Base-by-base conservation (phyloP, 2,888 invertebrate species). In the Xestoiulus laeticollis region DNA sequence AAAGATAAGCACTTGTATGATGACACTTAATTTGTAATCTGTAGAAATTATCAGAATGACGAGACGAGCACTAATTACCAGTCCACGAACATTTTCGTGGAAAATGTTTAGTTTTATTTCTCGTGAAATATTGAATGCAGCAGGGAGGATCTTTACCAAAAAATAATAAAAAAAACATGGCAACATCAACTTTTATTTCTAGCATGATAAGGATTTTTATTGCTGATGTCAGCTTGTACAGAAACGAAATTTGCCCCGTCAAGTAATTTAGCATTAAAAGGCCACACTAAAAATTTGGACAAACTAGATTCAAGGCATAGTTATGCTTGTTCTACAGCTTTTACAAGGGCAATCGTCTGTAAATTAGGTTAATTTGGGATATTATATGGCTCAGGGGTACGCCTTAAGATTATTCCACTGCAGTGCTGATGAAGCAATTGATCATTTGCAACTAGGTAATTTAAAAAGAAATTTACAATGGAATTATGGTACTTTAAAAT, bases 21-120 rank as follows among this genome's bases (percentile, higher is more conserved):
- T 43, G 84, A 84, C 84, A 84, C 68, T 84, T 84, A 84, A 33
- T 38, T 38, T 43, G 84, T 16, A 84, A 84, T 84, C 84, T 84
- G 22, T n/a, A 84, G 33, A 84, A 84, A 33, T 84, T 84, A 84
- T 84, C 84, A 43, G 43, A 84, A 84, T 84, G 84, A 84, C 84
- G 43, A 84, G 84, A 84, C 84, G 84, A 33, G 16, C n/a, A 84
- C 84, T 84, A 84, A 84, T 84, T 84, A 84, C 84, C 16, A 16
- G 78, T 68, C 26, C 33, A 43, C n/a, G n/a, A 84, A 38, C 84
- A 30, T 84, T 43, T 84, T 43, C 33, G 19, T 16, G 84, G 43
- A 84, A 33, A 84, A 12, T 30, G 33, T 38, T 84, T 84, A 26
- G 22, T 84, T 43, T 84, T 43, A 84, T 84, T 33, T 84, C 19